Conservation (phyloP, 2,113 vertebrate species). For the Paradisaea rubra region DNA sequence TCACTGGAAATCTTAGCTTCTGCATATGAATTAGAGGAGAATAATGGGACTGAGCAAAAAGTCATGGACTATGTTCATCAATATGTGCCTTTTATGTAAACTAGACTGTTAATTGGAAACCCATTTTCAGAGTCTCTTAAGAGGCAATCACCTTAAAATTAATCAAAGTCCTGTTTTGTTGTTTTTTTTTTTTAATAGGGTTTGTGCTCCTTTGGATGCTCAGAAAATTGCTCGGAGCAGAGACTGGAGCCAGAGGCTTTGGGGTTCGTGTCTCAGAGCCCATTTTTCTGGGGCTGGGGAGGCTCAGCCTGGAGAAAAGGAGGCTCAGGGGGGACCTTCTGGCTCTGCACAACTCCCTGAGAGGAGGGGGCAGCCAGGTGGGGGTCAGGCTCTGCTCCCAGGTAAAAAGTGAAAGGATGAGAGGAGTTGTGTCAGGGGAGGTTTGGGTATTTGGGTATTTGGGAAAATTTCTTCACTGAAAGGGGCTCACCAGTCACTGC, state of each 20-base stretch:
- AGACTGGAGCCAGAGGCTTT: background rate
- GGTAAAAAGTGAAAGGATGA: background rate
- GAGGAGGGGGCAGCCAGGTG: too few relatives aligned
- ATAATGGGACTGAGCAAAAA: background rate
- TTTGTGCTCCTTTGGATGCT: background rate
- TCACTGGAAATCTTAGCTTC: background rate
- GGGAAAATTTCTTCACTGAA: background rate
- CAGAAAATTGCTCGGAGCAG: background rate
- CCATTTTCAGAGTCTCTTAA: constrained; percentile 23
- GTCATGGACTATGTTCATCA: constrained; percentile 7
- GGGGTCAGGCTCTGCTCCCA: background rate
- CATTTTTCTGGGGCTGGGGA: accelerated
- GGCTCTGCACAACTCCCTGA: background rate
- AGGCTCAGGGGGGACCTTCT: background rate
- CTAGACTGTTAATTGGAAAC: background rate
- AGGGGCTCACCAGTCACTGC: background rate
- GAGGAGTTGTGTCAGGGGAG: background rate
- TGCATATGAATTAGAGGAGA: background rate
- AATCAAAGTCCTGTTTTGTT: background rate
- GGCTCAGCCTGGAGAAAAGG: background rate
- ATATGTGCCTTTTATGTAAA: constrained; percentile 23
- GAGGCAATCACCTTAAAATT: constrained; percentile 30
- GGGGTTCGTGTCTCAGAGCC: background rate
- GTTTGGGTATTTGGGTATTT: background rate
- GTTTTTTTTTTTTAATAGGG: background rate